Percentiles rank a stretch among this genome's conserved stretches.
phyloP scores from a whole-genome alignment of 1,140 invertebrate genomes.

The Xylocopa sonorina region DNA sequence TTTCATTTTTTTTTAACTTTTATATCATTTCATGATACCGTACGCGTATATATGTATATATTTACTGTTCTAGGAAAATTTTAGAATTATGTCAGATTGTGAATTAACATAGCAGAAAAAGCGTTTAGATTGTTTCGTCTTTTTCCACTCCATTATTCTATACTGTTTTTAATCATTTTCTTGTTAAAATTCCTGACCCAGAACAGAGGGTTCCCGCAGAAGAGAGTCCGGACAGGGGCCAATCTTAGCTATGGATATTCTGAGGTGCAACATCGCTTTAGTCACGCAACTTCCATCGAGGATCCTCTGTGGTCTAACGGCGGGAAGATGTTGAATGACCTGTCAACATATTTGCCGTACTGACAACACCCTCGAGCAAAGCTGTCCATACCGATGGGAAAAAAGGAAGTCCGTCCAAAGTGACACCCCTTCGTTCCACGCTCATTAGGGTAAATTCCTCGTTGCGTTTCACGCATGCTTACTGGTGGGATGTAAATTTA shows the following conservation, averaged over 20 bases:
- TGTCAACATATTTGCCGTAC: constrained; percentile 73
- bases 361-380: constrained; percentile 60
- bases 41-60: too few relatives aligned
- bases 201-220: not conserved
- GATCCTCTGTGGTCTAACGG: constrained; percentile 10
- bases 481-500: constrained; percentile 61
- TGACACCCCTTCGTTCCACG: constrained; percentile 70
- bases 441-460: constrained; percentile 67
- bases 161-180: constrained; percentile 6
- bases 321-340: constrained; percentile 69
- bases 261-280: constrained; percentile 60
- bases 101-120: not conserved
- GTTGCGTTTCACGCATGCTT: constrained; percentile 59
- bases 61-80: not conserved
- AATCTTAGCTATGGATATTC: constrained; percentile 50
- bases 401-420: constrained; percentile 38
- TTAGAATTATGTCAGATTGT: not conserved
- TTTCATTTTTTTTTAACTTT: too few relatives aligned
- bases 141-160: not conserved
- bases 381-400: constrained; percentile 33
- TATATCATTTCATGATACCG: not conserved
- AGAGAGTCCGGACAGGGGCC: not conserved
- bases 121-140: not conserved
- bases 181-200: not conserved
- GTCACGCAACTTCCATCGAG: constrained; percentile 54